A percentile compares a stretch with the other conserved stretches of the same genome.
Evolutionary conservation across 1,140 invertebrate species (phyloP).

Genomic region (Penaeus vannamei): DNA sequence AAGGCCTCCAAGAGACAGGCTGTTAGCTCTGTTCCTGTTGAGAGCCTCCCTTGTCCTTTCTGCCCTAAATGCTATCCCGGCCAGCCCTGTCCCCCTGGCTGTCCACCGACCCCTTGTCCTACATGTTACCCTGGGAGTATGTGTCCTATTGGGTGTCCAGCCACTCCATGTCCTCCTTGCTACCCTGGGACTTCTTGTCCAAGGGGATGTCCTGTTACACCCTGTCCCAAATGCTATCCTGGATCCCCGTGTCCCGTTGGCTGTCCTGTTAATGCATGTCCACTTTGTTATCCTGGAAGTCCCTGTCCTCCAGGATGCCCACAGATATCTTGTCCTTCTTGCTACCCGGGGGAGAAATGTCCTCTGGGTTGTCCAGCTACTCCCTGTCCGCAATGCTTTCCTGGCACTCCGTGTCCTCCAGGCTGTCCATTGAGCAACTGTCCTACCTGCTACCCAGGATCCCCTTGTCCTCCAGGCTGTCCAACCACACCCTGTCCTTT

Average conservation of each 20-base stretch:
- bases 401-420: not conserved
- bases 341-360: conserved; percentile 38
- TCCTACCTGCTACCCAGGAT: conserved; percentile 40
- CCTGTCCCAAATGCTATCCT: conserved; percentile 9
- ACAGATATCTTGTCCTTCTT: conserved; percentile 8
- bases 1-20: too few relatives aligned
- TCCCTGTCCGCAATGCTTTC: conserved; percentile 20
- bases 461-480: conserved; percentile 31
- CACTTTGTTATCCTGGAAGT: conserved; percentile 34
- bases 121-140: conserved; percentile 26
- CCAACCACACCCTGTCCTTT: not conserved
- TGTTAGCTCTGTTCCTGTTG: too few relatives aligned
- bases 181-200: not conserved
- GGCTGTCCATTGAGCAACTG: conserved; percentile 12
- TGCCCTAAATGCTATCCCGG: too few relatives aligned
- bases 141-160: conserved; percentile 38
- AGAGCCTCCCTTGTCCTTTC: too few relatives aligned
- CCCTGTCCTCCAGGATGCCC: conserved; percentile 43
- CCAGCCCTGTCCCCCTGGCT: too few relatives aligned
- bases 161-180: conserved; percentile 14
- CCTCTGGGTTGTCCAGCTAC: conserved; percentile 34
- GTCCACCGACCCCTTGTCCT: conserved; percentile 21
- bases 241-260: conserved; percentile 24
- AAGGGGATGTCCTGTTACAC: not conserved
- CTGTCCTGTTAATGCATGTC: conserved; percentile 28